Base-by-base conservation (phyloP, 2,797 vertebrate species). In the Cryptoprocta ferox region DNA sequence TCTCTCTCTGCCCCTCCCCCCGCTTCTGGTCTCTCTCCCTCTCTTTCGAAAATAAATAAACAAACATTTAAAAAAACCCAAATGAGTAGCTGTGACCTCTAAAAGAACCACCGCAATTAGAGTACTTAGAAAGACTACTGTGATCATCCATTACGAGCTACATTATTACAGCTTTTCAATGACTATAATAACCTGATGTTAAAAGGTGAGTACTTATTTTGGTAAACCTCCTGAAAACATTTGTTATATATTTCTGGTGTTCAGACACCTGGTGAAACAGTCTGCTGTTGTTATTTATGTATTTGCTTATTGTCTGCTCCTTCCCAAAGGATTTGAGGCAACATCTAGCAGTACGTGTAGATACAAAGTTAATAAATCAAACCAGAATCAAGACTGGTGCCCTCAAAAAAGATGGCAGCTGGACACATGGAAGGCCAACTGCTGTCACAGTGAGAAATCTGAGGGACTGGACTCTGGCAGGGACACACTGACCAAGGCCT, bases 291-390 rank as follows among this genome's bases (percentile, higher is more conserved):
- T 92, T 75, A 39, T 82, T 91, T 84, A 80, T 26, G 28, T 91
- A 68, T 96, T 90, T 96, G 61, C 4, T 75, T 68, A 48, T 93
- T 89, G 79, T 89, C 45, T 85, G 30, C 45, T 91, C 35, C 21
- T 84, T 96, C 66, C 63, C 78, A 70, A 61, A 85, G 53, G n/a
- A 73, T 48, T 37, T 93, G 89, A 84, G 50, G 65, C 50, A 94
- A 86, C 39, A 93, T 56, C 37, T 39, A 85, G 37, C 15, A 61
- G 28, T 50, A 45, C 9, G 30, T 56, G 50, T 66, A 73, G 79
- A 83, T 61, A 68, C 63, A 19, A 73, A 96, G 63, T 48, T 68
- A 89, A 70, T 42, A 39, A 96, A 94, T 81, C n/a, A 91, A 95
- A 82, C 35, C 63, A 63, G 86, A 79, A 42, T 80, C 88, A 71